Percentiles rank a stretch among this genome's conserved stretches.
Evolutionary conservation across 2,113 vertebrate species (phyloP).

Genomic region (Anhinga rufa): DNA sequence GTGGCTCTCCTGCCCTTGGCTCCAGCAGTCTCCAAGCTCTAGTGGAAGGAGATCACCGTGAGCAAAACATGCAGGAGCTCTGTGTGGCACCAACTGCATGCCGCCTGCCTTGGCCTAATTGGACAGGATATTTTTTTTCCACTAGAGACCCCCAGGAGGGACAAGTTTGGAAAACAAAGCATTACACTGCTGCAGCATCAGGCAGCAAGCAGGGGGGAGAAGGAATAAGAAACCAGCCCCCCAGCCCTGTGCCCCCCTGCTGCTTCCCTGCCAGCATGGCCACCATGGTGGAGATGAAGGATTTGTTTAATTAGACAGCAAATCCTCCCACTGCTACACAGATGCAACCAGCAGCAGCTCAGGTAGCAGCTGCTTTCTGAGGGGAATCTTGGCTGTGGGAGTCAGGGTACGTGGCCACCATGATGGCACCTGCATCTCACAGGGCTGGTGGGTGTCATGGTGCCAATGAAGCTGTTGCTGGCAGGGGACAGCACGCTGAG

Average conservation of each 20-base stretch:
- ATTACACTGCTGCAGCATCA: not conserved
- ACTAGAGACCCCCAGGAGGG: not conserved
- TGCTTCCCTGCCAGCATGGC: not conserved
- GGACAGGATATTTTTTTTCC: not conserved
- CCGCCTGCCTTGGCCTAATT: not conserved
- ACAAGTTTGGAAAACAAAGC: not conserved
- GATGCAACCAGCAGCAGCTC: not conserved
- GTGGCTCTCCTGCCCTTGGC: not conserved
- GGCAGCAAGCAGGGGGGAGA: not conserved
- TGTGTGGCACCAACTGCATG: not conserved
- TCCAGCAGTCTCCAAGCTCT: not conserved
- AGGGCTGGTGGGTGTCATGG: not conserved
- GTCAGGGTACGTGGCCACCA: fast-evolving
- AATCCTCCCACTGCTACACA: not conserved
- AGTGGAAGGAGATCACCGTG: not conserved
- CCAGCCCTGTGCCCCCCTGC: not conserved
- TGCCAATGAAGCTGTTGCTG: not conserved
- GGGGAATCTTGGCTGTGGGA: not conserved
- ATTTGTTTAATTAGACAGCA: not conserved
- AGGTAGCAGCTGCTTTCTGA: not conserved
- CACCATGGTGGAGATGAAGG: not conserved
- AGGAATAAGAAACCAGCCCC: not conserved
- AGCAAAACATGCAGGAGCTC: not conserved
- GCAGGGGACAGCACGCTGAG: not conserved
- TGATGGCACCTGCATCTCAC: not conserved